These are phyloP conservation scores for Cyanoliseus patagonus DNA, from an alignment of 2,113 vertebrate genomes.

Conservation along the genomic window DNA sequence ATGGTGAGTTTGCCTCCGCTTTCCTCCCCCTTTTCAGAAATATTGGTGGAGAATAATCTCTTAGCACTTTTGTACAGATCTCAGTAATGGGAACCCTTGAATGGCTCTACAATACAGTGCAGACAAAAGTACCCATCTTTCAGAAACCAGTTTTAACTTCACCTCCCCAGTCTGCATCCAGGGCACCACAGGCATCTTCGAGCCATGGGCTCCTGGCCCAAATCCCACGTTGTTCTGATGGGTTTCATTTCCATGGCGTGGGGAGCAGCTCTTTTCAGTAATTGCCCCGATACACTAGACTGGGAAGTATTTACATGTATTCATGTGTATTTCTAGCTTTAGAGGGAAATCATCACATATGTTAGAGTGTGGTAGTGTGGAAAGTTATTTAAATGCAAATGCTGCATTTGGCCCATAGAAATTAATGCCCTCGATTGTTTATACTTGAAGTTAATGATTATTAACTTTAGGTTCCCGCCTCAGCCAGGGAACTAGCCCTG, in stretches of 20 bases:
- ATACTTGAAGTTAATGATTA: not conserved
- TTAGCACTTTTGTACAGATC: not conserved
- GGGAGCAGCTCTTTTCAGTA: not conserved
- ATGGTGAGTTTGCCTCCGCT: not conserved
- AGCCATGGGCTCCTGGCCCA: rapidly evolving
- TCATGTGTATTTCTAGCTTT: rapidly evolving
- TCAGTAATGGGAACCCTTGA: not conserved
- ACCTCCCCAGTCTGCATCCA: not conserved
- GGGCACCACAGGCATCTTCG: not conserved
- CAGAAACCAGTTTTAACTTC: not conserved
- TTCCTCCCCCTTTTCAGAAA: not conserved
- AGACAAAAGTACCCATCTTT: not conserved
- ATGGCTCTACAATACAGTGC: not conserved
- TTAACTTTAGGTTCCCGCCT: not conserved
- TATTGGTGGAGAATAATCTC: not conserved
- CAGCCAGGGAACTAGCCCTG: not conserved
- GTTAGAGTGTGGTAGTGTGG: not conserved
- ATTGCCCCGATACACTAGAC: rapidly evolving
- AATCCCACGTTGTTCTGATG: rapidly evolving
- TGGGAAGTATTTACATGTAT: rapidly evolving
- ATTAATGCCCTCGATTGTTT: not conserved
- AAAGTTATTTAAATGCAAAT: not conserved
- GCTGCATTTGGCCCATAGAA: not conserved
- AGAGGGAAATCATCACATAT: not conserved
- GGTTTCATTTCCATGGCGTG: not conserved